Evolutionary conservation across 2,113 vertebrate genomes (phyloP).

Genomic region (Saccopteryx leptura): DNA sequence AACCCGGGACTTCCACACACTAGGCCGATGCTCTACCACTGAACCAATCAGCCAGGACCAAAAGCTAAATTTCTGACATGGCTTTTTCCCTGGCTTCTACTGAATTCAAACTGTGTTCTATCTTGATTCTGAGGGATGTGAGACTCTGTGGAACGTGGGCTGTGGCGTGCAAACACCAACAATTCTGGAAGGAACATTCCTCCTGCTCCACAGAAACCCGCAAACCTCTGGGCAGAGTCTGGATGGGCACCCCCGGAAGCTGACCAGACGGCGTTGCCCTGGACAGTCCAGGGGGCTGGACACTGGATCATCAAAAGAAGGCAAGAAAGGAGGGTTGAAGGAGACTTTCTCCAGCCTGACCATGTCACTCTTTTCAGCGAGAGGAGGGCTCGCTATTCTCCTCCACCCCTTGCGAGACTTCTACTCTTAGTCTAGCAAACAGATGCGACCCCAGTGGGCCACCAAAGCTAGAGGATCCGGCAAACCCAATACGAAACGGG

Average conservation of each 20-base stretch:
- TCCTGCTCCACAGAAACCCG: background rate
- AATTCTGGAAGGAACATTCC: background rate
- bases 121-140: background rate
- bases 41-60: too few relatives aligned
- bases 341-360: fast-evolving
- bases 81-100: too few relatives aligned
- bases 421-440: background rate
- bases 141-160: background rate
- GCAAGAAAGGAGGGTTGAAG: fast-evolving
- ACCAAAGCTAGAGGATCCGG: background rate
- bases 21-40: too few relatives aligned
- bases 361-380: fast-evolving
- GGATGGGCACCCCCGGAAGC: background rate
- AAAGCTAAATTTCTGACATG: too few relatives aligned
- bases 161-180: background rate
- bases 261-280: background rate
- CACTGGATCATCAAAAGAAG: background rate
- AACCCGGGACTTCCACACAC: too few relatives aligned
- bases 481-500: too few relatives aligned
- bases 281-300: background rate
- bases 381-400: background rate
- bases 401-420: background rate
- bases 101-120: background rate
- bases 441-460: background rate
- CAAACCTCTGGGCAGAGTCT: background rate